phyloP scores from a whole-genome alignment of 2,797 vertebrate species.

The Cuculus canorus region DNA sequence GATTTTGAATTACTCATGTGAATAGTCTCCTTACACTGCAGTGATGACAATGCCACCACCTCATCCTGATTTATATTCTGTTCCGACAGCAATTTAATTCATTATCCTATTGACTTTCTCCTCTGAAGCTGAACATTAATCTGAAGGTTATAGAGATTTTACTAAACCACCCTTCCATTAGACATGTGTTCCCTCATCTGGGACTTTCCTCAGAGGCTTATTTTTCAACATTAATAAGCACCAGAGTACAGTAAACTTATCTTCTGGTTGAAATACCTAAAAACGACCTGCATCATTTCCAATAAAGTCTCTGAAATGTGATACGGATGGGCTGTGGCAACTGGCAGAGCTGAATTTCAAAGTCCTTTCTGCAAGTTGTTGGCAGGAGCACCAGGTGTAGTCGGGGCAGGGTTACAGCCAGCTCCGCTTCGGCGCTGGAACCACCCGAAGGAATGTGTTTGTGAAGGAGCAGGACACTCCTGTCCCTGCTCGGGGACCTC shows the following conservation, averaged over 20 bases:
- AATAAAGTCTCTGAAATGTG: neutral
- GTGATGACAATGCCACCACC: neutral
- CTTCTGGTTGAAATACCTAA: conserved; percentile 26
- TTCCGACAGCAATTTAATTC: conserved; percentile 38
- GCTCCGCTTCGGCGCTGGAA: neutral
- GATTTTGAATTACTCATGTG: neutral
- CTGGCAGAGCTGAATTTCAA: neutral
- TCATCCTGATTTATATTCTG: conserved; percentile 43
- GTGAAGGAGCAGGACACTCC: neutral
- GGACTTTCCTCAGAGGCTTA: conserved; percentile 13
- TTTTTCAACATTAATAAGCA: conserved; percentile 54
- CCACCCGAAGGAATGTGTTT: neutral
- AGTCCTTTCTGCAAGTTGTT: neutral
- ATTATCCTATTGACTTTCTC: conserved; percentile 46
- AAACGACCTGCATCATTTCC: conserved; percentile 15
- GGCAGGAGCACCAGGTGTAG: neutral
- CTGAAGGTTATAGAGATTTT: conserved; percentile 54
- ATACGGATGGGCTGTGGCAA: neutral
- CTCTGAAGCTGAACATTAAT: conserved; percentile 49
- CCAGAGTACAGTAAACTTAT: conserved; percentile 8
- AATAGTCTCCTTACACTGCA: neutral
- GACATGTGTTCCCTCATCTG: conserved; percentile 42
- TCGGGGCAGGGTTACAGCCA: neutral
- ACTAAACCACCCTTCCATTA: conserved; percentile 30
- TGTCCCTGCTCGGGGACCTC: neutral